Percentiles rank a stretch among this genome's conserved stretches.
Evolutionary conservation across 1,140 invertebrate genomes (phyloP).

Genomic region (Hycleus cichorii): DNA sequence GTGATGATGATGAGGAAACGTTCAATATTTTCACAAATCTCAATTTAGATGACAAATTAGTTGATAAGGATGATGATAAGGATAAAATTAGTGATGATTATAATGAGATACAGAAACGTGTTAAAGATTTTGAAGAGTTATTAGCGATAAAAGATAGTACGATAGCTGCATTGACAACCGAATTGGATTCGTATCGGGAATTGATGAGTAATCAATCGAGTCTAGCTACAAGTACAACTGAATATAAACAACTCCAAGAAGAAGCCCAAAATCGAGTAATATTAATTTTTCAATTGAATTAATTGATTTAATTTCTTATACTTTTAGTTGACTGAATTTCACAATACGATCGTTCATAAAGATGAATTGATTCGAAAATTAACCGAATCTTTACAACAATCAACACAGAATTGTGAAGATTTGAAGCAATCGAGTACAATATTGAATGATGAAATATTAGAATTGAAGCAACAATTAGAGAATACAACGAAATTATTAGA

Average conservation of each 20-base stretch:
- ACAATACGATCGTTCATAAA: constrained; percentile 49
- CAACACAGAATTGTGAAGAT: constrained; percentile 49
- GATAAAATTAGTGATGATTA: constrained; percentile 29
- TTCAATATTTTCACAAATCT: constrained; percentile 19
- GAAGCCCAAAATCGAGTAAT: constrained; percentile 40
- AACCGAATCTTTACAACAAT: constrained; percentile 51
- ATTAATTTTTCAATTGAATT: too few relatives aligned
- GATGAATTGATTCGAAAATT: constrained; percentile 54
- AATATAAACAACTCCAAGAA: constrained; percentile 46
- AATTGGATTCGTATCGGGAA: constrained; percentile 41
- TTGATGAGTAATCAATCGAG: constrained; percentile 38
- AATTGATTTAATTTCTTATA: constrained; percentile 3
- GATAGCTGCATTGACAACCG: constrained; percentile 40
- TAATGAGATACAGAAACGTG: constrained; percentile 36
- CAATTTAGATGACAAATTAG: constrained; percentile 10
- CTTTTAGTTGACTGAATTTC: constrained; percentile 54
- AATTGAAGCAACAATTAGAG: constrained; percentile 45
- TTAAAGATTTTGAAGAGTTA: constrained; percentile 41
- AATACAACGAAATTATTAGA: constrained; percentile 24
- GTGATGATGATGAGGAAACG: constrained; percentile 34
- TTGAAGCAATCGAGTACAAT: constrained; percentile 52
- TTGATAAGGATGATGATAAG: constrained; percentile 12
- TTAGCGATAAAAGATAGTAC: constrained; percentile 41
- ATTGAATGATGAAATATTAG: constrained; percentile 53
- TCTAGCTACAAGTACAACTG: constrained; percentile 42